Evolutionary conservation across 2,888 invertebrate genomes (phyloP), one percentile per base, ranked within the genome.

Genomic region (Napeogenes sylphis): DNA sequence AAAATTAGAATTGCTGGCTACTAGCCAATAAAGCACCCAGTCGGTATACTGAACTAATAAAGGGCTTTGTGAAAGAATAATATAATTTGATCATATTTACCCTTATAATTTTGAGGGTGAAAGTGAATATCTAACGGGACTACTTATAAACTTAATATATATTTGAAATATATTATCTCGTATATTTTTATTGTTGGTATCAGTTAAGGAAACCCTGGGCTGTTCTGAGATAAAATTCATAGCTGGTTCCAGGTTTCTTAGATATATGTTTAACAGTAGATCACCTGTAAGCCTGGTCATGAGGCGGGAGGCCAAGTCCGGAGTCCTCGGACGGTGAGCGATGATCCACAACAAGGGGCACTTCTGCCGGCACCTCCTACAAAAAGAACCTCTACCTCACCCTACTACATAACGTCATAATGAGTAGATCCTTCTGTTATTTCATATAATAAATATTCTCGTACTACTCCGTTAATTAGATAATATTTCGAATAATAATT

Each of bases 271-370:
- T 21, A 51, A 51, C 51, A 47, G 6, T 35, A 76, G 74, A 79
- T 86, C 87, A 94, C 94, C 94, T 94, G 92, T 92, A 92, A 83
- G 91, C 88, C 79, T 93, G 92, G 89, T 94, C 94, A 79, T 93
- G 92, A 85, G 93, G 92, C 84, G 95, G 95, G 91, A 97, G 94
- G 87, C 97, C 97, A 86, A 98, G 94, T 83, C 97, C 97, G 89
- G 97, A 97, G 93, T 97, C 97, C 91, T 97, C 97, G 86, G 97
- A 97, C 75, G 97, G 97, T 81, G 96, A 96, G 84, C 95, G 94
- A 90, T 93, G 93, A 83, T 94, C 94, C 83, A 94, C 94, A 86
- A 80, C 92, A 90, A 91, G 93, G 83, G 90, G 88, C 84, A 82
- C 91, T 84, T 85, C 89, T 80, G 84, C 85, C 79, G 88, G 87